A percentile compares a stretch with the other conserved stretches of the same genome.
phyloP scores from a whole-genome alignment of 2,113 vertebrate species.

The Xenopus tropicalis region DNA sequence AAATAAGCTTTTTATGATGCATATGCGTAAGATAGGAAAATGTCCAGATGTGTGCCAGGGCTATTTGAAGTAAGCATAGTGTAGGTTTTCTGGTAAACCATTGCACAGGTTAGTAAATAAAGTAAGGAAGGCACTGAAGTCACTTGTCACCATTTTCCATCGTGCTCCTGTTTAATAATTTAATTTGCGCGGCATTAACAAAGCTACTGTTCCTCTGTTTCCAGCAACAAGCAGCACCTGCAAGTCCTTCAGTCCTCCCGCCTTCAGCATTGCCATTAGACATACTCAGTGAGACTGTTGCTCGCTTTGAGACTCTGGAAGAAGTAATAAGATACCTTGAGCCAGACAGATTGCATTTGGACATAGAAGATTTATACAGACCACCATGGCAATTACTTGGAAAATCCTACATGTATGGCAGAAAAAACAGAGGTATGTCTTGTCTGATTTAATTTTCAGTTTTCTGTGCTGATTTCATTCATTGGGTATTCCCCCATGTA shows the following conservation, averaged over 20 bases:
- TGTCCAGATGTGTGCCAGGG: too few relatives aligned
- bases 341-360: constrained; percentile 91
- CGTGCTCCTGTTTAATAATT: too few relatives aligned
- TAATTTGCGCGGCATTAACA: constrained; percentile 37
- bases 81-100: too few relatives aligned
- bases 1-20: too few relatives aligned
- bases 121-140: too few relatives aligned
- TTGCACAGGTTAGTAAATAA: too few relatives aligned
- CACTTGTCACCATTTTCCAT: too few relatives aligned
- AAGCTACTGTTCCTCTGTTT: constrained; percentile 40
- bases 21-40: too few relatives aligned
- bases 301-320: constrained; percentile 83
- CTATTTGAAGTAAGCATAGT: too few relatives aligned
- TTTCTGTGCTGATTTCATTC: too few relatives aligned
- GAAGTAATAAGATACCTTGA: constrained; percentile 96
- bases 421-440: constrained; percentile 84
- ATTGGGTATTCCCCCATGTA: too few relatives aligned
- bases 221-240: constrained; percentile 71
- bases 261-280: constrained; percentile 75
- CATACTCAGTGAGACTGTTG: constrained; percentile 75
- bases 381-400: constrained; percentile 89
- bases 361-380: constrained; percentile 91
- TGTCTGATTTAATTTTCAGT: neutral
- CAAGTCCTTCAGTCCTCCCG: constrained; percentile 61
- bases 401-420: constrained; percentile 88